Evolutionary conservation across 1,140 invertebrate species (phyloP).

Genomic region (Nasonia vitripennis): DNA sequence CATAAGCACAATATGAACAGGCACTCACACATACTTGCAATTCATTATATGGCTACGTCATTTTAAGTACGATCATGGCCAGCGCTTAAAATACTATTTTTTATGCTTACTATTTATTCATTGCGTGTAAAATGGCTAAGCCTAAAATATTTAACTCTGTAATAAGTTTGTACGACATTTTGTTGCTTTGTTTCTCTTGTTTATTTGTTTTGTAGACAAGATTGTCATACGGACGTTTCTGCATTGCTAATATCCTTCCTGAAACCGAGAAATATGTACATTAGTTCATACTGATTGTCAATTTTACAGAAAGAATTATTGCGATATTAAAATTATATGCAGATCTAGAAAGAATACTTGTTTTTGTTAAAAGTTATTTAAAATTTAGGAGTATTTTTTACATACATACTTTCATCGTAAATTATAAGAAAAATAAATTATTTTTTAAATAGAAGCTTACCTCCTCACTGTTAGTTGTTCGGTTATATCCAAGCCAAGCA

Average conservation of each 20-base stretch:
- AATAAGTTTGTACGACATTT: slow-evolving; percentile 70
- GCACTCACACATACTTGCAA: slow-evolving; percentile 73
- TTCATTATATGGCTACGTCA: slow-evolving; percentile 71
- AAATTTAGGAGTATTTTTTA: neutral
- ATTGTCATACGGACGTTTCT: slow-evolving; percentile 76
- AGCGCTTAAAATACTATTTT: slow-evolving; percentile 69
- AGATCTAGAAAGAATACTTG: neutral
- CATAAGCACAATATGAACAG: slow-evolving; percentile 67
- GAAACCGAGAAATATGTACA: slow-evolving; percentile 61
- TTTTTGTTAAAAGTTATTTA: too few species aligned
- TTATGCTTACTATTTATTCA: slow-evolving; percentile 54
- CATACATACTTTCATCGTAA: neutral
- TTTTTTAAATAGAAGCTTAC: slow-evolving; percentile 50
- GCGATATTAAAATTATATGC: too few species aligned
- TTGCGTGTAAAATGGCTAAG: slow-evolving; percentile 67
- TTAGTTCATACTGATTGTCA: neutral
- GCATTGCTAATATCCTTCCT: slow-evolving; percentile 78
- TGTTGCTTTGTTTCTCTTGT: slow-evolving; percentile 51
- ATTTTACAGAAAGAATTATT: too few species aligned
- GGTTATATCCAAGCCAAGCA: slow-evolving; percentile 31
- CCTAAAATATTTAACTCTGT: slow-evolving; percentile 65
- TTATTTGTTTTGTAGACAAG: slow-evolving; percentile 61
- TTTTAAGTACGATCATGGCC: slow-evolving; percentile 73
- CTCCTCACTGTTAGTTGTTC: slow-evolving; percentile 58
- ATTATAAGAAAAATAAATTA: too few species aligned